Evolutionary conservation across 2,113 vertebrate species (phyloP).

Genomic region (Theropithecus gelada): DNA sequence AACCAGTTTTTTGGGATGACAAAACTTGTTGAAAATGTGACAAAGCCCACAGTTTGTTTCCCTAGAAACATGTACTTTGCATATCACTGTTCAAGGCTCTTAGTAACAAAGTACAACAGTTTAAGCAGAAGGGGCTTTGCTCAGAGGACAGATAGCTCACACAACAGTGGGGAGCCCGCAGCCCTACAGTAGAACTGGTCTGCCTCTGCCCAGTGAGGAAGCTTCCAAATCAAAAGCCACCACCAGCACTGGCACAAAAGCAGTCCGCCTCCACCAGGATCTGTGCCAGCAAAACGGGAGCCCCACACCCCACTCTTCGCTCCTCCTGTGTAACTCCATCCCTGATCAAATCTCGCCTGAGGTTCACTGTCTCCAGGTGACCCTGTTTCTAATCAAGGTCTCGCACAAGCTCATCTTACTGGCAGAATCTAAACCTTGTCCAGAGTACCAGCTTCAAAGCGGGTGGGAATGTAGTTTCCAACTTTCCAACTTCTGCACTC

Average conservation of each 20-base stretch:
- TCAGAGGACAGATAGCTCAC: background rate
- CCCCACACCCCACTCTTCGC: background rate
- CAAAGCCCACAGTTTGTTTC: background rate
- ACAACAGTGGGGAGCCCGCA: background rate
- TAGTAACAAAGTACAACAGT: background rate
- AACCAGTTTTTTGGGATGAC: background rate
- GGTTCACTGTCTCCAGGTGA: background rate
- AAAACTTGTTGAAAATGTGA: slow-evolving; percentile 29
- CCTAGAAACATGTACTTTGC: slow-evolving; percentile 33
- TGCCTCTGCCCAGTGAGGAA: background rate
- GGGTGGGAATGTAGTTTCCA: background rate
- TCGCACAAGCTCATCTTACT: background rate
- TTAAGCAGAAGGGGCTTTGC: background rate
- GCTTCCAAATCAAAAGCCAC: background rate
- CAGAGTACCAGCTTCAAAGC: background rate
- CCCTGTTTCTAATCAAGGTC: background rate
- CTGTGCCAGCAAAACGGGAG: background rate
- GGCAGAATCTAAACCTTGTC: background rate
- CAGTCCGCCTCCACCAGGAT: background rate
- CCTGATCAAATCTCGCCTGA: background rate
- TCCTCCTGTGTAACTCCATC: background rate
- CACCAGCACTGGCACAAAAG: background rate
- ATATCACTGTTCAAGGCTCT: background rate
- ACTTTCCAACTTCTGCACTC: background rate
- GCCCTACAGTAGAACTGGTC: background rate